Conservation (phyloP, 2,113 vertebrate species). For the Sebastes fasciatus region DNA sequence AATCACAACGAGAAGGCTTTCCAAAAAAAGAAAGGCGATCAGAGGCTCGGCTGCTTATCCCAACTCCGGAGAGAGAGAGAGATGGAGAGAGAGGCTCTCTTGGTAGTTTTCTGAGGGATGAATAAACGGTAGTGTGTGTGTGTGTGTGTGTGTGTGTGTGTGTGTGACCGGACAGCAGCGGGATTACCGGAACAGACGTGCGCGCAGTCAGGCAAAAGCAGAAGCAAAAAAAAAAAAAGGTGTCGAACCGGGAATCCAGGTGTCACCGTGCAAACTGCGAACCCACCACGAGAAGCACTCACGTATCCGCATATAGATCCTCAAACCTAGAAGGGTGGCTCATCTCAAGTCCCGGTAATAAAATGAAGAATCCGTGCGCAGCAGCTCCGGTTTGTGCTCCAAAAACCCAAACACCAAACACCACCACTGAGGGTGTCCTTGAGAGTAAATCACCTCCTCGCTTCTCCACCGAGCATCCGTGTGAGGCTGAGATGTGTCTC, state of each 20-base stretch:
- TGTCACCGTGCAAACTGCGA: slow-evolving; percentile 31
- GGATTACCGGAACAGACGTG: slow-evolving; percentile 17
- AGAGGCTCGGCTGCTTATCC: slow-evolving; percentile 19
- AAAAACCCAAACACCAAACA: slow-evolving; percentile 12
- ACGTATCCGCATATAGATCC: slow-evolving; percentile 17
- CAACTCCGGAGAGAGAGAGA: slow-evolving; percentile 38
- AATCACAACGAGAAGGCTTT: slow-evolving; percentile 38
- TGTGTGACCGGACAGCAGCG: background rate
- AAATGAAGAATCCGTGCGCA: background rate
- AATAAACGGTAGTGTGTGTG: slow-evolving; percentile 4
- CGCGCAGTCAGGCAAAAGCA: slow-evolving; percentile 5
- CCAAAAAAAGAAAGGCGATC: background rate
- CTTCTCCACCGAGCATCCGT: slow-evolving; percentile 14
- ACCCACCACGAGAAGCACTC: slow-evolving; percentile 11
- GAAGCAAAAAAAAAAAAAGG: background rate
- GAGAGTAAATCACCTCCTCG: slow-evolving; percentile 19
- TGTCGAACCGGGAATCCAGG: slow-evolving; percentile 39
- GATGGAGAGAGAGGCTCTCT: background rate
- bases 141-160: slow-evolving; percentile 19
- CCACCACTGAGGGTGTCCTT: slow-evolving; percentile 18
- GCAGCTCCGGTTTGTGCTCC: background rate
- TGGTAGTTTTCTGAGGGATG: slow-evolving; percentile 33
- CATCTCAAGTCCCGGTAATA: background rate
- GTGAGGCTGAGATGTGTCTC: background rate
- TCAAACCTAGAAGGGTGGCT: background rate